Evolutionary conservation across 2,888 invertebrate genomes (phyloP).

Genomic region (Patella caerulea): DNA sequence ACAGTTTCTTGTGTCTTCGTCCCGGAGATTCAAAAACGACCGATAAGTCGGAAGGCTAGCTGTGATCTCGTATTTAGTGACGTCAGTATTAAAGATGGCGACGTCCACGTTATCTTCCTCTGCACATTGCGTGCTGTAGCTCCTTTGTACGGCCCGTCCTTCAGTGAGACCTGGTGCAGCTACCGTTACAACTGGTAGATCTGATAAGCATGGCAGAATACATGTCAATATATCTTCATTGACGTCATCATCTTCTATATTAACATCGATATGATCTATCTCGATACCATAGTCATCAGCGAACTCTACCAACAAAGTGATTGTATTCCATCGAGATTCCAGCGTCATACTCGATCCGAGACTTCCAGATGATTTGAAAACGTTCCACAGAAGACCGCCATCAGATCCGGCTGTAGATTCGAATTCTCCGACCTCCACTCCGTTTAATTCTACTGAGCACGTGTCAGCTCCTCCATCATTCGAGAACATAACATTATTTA

Average conservation of each 20-base stretch:
- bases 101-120: conserved; percentile 55
- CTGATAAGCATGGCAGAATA: conserved; percentile 40
- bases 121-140: conserved; percentile 52
- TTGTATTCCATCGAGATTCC: conserved; percentile 37
- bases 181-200: conserved; percentile 34
- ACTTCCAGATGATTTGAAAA: conserved; percentile 21
- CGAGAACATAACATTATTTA: conserved; percentile 38
- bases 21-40: conserved; percentile 44
- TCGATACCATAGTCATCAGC: conserved; percentile 44
- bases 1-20: conserved; percentile 40
- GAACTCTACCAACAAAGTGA: conserved; percentile 33
- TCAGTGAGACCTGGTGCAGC: conserved; percentile 13
- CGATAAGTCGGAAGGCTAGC: conserved; percentile 49
- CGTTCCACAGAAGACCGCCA: conserved; percentile 16
- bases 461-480: conserved; percentile 45
- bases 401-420: conserved; percentile 17
- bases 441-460: conserved; percentile 36
- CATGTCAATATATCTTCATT: conserved; percentile 46
- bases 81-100: conserved; percentile 43
- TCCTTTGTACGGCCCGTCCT: conserved; percentile 38
- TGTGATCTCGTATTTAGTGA: conserved; percentile 40
- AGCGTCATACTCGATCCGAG: conserved; percentile 37
- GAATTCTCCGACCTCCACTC: conserved; percentile 28
- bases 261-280: conserved; percentile 45
- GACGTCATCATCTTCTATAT: conserved; percentile 41